Base-by-base conservation (phyloP, 2,797 vertebrate genomes). In the Tolypeutes matacus region DNA sequence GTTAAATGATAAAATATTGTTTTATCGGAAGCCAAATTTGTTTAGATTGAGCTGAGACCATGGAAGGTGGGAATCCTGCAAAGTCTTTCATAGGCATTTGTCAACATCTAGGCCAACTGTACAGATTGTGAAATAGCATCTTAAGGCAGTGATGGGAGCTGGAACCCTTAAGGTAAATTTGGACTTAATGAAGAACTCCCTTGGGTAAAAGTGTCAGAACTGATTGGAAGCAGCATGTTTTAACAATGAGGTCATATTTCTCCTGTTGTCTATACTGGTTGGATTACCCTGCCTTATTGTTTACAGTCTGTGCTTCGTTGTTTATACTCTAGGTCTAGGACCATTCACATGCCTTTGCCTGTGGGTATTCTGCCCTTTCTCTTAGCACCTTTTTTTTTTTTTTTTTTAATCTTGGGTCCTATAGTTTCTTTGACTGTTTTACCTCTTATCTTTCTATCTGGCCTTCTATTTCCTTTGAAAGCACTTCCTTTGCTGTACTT, bases 161-260 rank as follows among this genome's bases (percentile, higher is more conserved):
- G 69, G 46, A 64, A 92, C 69, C 49, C 73, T 75, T 83, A 64
- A 93, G 73, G 39, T 42, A 25, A 58, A 23, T 78, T 78, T 91
- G 94, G 64, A 86, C 51, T 88, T 78, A 42, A 64, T 9, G 65
- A 85, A 87, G 94, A 75, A 65, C 51, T 73, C 25, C 7, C 4
- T n/a, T 85, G 90, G 75, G 81, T 83, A 77, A 31, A 64, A 82
- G 75, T 76, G 89, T 76, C 70, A 82, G 90, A 84, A 91, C 14
- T 36, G 86, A 89, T 88, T 80, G 69, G 77, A 83, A 97, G 20
- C 77, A 86, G 60, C 75, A 18, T 93, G 69, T 58, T 92, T 92
- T 72, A 83, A 93, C 90, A 92, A n/a, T 76, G 88, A 95, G 65
- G 42, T 96, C 92, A 46, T 82, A 77, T 83, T 96, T 93, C 88